Evolutionary conservation across 2,797 vertebrate genomes (phyloP).

Genomic region (Psittacula derbiana): DNA sequence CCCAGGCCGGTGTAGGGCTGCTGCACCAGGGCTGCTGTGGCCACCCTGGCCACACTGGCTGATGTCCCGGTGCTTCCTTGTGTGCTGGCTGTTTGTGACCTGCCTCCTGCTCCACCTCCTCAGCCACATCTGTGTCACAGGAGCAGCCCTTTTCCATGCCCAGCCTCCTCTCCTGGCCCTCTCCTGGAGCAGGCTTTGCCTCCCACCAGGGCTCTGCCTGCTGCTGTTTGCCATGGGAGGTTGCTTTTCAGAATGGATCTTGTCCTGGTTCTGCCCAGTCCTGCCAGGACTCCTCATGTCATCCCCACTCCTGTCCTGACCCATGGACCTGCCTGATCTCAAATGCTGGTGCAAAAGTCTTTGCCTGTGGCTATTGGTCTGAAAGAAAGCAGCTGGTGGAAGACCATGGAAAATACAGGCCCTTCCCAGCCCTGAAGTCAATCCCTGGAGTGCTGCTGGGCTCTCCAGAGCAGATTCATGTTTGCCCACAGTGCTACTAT

Average conservation of each 20-base stretch:
- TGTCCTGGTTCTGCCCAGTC: background rate
- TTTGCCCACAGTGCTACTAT: background rate
- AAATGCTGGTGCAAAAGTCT: background rate
- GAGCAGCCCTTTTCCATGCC: slow-evolving; percentile 16
- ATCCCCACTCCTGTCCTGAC: background rate
- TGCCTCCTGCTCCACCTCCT: slow-evolving; percentile 67
- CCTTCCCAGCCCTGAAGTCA: background rate
- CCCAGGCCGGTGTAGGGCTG: background rate
- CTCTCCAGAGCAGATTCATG: background rate
- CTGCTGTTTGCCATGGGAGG: background rate
- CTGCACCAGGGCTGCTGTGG: background rate
- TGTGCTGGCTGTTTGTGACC: background rate
- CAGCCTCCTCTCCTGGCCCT: background rate
- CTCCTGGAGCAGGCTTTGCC: background rate
- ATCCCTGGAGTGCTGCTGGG: background rate
- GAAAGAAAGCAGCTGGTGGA: background rate
- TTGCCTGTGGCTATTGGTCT: background rate
- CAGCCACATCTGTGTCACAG: background rate
- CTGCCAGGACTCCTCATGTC: background rate
- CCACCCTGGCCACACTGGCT: background rate
- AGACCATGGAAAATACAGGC: background rate
- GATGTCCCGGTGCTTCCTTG: background rate
- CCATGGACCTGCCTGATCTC: background rate
- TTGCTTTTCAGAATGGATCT: background rate
- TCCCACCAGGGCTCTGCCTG: background rate